phyloP scores from a whole-genome alignment of 1,140 invertebrate species.

The Aphelenchoides besseyi region DNA sequence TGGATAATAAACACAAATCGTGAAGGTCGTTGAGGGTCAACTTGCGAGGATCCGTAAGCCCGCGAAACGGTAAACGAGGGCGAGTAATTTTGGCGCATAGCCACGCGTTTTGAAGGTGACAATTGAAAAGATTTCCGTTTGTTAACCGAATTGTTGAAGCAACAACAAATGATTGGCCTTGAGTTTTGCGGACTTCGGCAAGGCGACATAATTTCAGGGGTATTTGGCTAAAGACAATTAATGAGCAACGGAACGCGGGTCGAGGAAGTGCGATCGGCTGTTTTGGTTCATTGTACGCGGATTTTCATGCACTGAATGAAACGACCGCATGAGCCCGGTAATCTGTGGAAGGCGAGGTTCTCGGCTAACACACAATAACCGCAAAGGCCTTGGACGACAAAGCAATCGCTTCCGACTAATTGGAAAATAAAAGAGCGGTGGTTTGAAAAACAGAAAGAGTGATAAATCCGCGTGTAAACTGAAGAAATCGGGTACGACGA shows the following conservation, averaged over 20 bases:
- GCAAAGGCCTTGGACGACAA: background rate
- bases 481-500: too few relatives aligned
- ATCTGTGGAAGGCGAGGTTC: background rate
- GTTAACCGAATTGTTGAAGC: too few relatives aligned
- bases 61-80: background rate
- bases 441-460: background rate
- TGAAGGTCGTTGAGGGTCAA: background rate
- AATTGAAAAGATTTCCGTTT: too few relatives aligned
- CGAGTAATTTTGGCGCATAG: background rate
- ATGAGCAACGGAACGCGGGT: background rate
- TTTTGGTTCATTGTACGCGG: background rate
- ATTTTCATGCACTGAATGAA: background rate
- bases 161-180: background rate
- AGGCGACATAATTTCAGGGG: constrained; percentile 3
- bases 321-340: background rate
- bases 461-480: too few relatives aligned
- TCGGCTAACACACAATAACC: constrained; percentile 1
- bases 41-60: background rate
- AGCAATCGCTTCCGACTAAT: background rate
- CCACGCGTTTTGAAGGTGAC: background rate
- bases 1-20: too few relatives aligned
- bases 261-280: background rate
- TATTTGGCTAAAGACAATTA: constrained; percentile 4
- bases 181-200: background rate
- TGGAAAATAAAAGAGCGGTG: background rate